Evolutionary conservation across 2,888 invertebrate genomes (phyloP).

Genomic region (Netelia fuscicornis): DNA sequence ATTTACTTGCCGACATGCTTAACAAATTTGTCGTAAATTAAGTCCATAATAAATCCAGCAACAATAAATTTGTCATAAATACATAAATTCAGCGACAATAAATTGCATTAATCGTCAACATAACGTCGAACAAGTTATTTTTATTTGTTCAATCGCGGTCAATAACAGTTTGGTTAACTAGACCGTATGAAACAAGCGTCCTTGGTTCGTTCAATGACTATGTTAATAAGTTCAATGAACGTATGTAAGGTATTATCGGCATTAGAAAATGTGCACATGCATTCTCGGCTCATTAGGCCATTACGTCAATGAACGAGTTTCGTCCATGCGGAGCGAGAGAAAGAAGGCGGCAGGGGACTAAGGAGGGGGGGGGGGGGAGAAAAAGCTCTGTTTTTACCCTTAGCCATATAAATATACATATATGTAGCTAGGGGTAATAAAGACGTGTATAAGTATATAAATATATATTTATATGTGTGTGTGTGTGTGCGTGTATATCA

Average conservation of each 20-base stretch:
- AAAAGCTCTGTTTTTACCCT: neutral
- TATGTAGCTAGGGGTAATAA: neutral
- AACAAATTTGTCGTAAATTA: no score
- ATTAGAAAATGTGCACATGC: slow-evolving; percentile 34
- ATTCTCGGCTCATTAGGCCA: slow-evolving; percentile 55
- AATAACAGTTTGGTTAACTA: neutral
- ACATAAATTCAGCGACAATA: no score
- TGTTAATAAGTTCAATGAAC: neutral
- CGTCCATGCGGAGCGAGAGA: neutral
- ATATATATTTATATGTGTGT: neutral
- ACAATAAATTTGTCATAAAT: no score
- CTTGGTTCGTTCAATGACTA: neutral
- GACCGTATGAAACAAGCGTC: neutral
- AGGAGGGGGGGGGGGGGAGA: neutral
- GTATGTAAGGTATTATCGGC: neutral
- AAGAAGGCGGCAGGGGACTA: neutral
- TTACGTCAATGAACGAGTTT: slow-evolving; percentile 59
- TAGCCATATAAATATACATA: neutral
- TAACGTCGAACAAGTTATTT: neutral
- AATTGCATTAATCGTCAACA: neutral
- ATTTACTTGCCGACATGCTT: no score
- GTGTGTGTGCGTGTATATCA: neutral
- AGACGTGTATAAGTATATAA: no score
- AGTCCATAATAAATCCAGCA: no score
- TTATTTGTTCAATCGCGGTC: neutral